Conservation (phyloP, 2,113 vertebrate species). For the Fregetta grallaria region DNA sequence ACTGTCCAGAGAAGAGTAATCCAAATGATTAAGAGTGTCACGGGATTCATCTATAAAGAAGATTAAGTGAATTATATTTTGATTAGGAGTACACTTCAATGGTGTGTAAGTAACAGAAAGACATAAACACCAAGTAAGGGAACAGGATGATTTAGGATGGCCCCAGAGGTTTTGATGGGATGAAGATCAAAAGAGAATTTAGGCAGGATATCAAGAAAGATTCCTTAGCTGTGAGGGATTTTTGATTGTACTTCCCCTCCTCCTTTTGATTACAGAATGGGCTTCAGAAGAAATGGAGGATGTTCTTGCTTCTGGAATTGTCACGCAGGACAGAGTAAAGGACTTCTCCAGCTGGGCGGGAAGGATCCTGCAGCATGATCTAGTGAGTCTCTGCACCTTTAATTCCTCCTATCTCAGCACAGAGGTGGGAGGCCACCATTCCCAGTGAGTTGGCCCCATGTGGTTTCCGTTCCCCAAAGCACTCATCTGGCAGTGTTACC, state of each 20-base stretch:
- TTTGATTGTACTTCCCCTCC: neutral
- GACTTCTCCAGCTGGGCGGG: neutral
- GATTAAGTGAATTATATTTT: constrained; percentile 64
- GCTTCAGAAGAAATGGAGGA: neutral
- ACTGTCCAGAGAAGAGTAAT: constrained; percentile 46
- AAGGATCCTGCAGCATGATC: neutral
- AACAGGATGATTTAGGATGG: constrained; percentile 3
- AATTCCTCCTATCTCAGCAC: neutral
- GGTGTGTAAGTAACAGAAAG: constrained; percentile 32
- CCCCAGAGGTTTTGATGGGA: neutral
- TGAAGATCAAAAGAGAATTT: constrained; percentile 27
- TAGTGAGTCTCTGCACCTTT: neutral
- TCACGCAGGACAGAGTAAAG: neutral
- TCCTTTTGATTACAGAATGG: neutral
- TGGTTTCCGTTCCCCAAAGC: neutral
- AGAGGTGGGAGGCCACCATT: neutral
- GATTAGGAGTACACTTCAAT: constrained; percentile 42
- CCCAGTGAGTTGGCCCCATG: neutral
- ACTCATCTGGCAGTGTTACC: neutral
- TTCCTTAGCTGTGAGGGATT: neutral
- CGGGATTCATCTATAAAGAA: constrained; percentile 51
- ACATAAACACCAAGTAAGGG: constrained; percentile 32
- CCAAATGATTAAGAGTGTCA: constrained; percentile 49
- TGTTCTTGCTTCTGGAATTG: neutral
- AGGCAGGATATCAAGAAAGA: neutral